Conservation (phyloP, 2,113 vertebrate genomes). For the Mesitornis unicolor region DNA sequence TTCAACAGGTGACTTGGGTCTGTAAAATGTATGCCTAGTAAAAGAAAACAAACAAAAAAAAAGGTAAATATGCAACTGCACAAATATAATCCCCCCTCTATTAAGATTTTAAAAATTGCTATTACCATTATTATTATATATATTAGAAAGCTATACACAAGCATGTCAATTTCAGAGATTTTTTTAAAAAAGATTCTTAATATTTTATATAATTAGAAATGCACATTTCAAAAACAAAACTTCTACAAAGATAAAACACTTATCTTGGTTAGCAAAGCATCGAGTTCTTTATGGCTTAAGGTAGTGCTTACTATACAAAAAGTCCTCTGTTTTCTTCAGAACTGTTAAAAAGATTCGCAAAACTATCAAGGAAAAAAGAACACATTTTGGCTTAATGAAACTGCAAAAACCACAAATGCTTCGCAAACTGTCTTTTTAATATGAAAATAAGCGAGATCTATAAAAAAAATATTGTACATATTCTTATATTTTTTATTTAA, state of each 20-base stretch:
- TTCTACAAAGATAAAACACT: conserved; percentile 99
- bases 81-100: conserved; percentile 90
- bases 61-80: conserved; percentile 89
- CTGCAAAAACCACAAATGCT: conserved; percentile 99
- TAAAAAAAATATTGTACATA: conserved; percentile 99
- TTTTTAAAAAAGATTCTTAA: conserved; percentile 99
- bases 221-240: conserved; percentile 98
- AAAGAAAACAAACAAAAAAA: conserved; percentile 80
- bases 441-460: conserved; percentile 99
- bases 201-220: conserved; percentile 99
- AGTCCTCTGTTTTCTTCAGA: conserved; percentile 83
- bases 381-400: conserved; percentile 99
- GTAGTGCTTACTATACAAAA: conserved; percentile 85
- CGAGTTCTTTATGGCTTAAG: conserved; percentile 94
- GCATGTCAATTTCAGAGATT: conserved; percentile 99
- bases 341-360: conserved; percentile 93
- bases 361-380: conserved; percentile 92
- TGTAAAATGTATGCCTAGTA: conserved; percentile 77
- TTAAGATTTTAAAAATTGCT: conserved; percentile 91
- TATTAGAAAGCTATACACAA: conserved; percentile 99
- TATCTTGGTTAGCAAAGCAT: conserved; percentile 95
- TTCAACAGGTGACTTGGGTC: conserved; percentile 72
- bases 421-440: conserved; percentile 98
- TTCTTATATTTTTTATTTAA: conserved; percentile 93
- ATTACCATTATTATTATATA: conserved; percentile 93